A percentile compares a stretch with the other conserved stretches of the same genome.
Conservation (phyloP, 2,888 invertebrate genomes). For the Mycalesis mineus region DNA sequence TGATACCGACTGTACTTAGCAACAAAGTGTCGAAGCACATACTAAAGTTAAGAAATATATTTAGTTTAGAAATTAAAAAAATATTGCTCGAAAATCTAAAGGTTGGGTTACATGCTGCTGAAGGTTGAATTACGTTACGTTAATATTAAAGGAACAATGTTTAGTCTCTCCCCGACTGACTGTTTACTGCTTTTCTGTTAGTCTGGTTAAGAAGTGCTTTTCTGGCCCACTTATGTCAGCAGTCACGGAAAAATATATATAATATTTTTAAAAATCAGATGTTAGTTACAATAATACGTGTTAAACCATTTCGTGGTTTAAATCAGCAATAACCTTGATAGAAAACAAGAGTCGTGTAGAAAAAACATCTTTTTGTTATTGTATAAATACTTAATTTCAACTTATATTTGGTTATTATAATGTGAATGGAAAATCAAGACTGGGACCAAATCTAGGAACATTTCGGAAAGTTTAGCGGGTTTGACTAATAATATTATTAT, state of each 20-base stretch:
- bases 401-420: not conserved
- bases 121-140: not conserved
- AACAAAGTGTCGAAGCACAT: constrained; percentile 7
- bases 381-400: not conserved
- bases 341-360: too few relatives aligned
- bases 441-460: constrained; percentile 6
- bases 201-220: too few relatives aligned
- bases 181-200: too few relatives aligned
- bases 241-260: too few relatives aligned
- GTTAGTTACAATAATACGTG: too few relatives aligned
- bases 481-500: not conserved
- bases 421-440: constrained; percentile 7
- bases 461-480: not conserved
- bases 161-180: too few relatives aligned
- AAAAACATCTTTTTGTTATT: too few relatives aligned
- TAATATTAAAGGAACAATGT: too few relatives aligned
- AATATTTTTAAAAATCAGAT: too few relatives aligned
- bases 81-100: not conserved
- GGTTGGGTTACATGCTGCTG: not conserved
- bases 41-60: not conserved
- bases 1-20: not conserved
- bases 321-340: too few relatives aligned
- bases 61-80: not conserved
- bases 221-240: too few relatives aligned
- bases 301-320: too few relatives aligned